Evolutionary conservation across 2,888 invertebrate genomes (phyloP), one percentile per base, ranked within the genome.

Genomic region (Stenolophus ochropezus): DNA sequence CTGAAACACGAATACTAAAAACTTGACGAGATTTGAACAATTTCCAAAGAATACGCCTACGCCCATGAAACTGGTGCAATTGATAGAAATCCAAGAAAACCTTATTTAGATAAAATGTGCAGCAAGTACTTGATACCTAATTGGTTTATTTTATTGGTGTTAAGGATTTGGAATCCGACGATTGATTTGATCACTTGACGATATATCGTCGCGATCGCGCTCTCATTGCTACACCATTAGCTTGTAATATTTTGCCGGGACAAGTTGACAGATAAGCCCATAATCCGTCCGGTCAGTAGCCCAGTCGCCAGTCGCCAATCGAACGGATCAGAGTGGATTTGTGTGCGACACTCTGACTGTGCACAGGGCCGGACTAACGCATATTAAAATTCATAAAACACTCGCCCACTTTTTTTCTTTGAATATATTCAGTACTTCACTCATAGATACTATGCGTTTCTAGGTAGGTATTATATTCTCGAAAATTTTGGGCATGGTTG

Each of bases 271-370:
- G 75, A 75, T 75, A 27, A 53, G 27, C 51, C 51, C 16, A 25
- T 75, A 75, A 75, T 53, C 75, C 75, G 53, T 51, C 20, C 25
- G 53, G 74, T 51, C 74, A 73, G 33, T 69, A 33, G 27, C 27
- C 49, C 73, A 33, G n/a, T 71, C 18, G 61, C 21, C 61, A 14
- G 6, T 16, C 53, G 6, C 18, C 53, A 58, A 58, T 23, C 23
- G 58, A 58, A 58, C n/a, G 58, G 23, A 61, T 61, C 25, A 61
- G 61, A 61, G n/a, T 69, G 20, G 69, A 69, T 69, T 69, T 69
- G 69, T 69, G 69, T 69, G 21, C 33, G 33, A 21, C 56, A 61
- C 61, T 61, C 23, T 61, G 56, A 56, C 56, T 56, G 56, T 21
- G 11, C 16, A 21, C 56, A 42, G 33, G 33, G 33, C 11, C 11